A percentile compares a stretch with the other conserved stretches of the same genome.
Conservation (phyloP, 2,113 vertebrate genomes). For the Cochlearius cochlearius region DNA sequence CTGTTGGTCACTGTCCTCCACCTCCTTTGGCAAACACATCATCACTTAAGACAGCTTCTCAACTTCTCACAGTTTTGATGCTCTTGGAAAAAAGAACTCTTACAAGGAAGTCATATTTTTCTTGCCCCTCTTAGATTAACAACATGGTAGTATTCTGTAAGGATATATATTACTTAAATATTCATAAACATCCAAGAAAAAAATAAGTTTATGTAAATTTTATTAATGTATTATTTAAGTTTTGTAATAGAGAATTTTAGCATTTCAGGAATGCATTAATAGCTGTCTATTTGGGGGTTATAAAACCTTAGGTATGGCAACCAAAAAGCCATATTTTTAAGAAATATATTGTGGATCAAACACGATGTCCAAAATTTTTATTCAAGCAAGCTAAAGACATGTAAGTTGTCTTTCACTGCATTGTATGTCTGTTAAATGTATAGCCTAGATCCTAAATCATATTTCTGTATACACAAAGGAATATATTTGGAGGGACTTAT, state of each 20-base stretch:
- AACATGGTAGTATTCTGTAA: background rate
- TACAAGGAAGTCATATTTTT: background rate
- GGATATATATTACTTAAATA: background rate
- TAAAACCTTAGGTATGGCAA: background rate
- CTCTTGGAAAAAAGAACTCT: background rate
- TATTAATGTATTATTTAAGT: background rate
- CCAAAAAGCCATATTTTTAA: background rate
- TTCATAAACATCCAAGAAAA: background rate
- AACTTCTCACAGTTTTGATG: background rate
- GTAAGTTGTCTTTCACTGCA: background rate
- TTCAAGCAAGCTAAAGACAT: background rate
- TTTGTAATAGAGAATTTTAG: background rate
- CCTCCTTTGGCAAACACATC: background rate
- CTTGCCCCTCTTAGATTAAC: background rate
- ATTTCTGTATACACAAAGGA: background rate
- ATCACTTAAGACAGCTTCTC: background rate
- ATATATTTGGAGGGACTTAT: background rate
- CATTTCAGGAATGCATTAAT: background rate
- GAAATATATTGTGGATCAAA: background rate
- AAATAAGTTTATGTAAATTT: background rate
- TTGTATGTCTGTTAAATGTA: background rate
- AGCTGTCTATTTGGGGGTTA: background rate
- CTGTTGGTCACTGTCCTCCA: background rate
- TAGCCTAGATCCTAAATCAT: background rate
- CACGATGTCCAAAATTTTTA: background rate